phyloP scores from a whole-genome alignment of 2,888 invertebrate species.

The Chironomus tentans region DNA sequence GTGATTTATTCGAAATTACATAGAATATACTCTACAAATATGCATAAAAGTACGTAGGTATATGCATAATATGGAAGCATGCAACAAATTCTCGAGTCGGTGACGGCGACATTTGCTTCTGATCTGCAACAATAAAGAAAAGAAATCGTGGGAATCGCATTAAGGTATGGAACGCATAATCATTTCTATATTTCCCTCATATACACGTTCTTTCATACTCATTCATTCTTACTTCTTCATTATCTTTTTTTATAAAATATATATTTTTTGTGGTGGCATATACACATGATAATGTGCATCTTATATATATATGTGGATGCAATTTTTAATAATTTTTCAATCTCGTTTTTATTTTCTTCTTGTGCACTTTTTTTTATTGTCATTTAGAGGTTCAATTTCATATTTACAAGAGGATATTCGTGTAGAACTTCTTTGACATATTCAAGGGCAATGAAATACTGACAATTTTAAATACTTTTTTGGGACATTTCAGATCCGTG shows the following conservation, averaged over 20 bases:
- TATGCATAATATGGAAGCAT: neutral
- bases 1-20: constrained; percentile 22
- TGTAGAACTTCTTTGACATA: too few species aligned
- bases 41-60: neutral
- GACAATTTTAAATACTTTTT: too few species aligned
- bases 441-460: too few species aligned
- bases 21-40: neutral
- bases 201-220: constrained; percentile 3
- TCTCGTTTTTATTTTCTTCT: neutral
- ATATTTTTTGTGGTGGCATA: constrained; percentile 8
- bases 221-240: too few species aligned
- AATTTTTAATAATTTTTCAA: constrained; percentile 17
- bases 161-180: neutral
- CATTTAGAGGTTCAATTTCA: neutral
- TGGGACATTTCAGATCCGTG: too few species aligned
- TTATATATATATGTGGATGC: neutral
- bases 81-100: neutral
- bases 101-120: constrained; percentile 14
- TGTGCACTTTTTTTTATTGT: neutral
- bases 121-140: neutral
- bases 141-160: constrained; percentile 21
- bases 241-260: too few species aligned
- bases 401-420: too few species aligned
- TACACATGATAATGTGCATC: neutral
- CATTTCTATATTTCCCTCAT: neutral